Conservation (phyloP, 2,888 invertebrate species). For the Cosmia pyralina region DNA sequence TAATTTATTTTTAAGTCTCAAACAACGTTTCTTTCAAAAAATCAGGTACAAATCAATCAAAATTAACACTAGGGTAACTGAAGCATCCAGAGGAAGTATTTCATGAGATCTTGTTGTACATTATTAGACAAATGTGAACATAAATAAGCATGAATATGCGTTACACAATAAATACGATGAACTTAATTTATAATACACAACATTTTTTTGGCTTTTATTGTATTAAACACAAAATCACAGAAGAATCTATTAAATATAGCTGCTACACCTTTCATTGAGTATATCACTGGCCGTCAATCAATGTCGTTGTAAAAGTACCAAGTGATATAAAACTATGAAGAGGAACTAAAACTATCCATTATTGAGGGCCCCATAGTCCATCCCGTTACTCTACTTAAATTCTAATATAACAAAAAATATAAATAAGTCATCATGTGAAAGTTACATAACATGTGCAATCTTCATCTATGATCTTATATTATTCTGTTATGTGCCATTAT, state of each 20-base stretch:
- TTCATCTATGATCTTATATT: slow-evolving; percentile 80
- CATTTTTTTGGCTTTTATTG: slow-evolving; percentile 85
- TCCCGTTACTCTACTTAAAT: slow-evolving; percentile 77
- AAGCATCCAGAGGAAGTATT: slow-evolving; percentile 84
- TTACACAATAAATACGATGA: slow-evolving; percentile 73
- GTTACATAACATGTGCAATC: slow-evolving; percentile 88
- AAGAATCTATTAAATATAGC: slow-evolving; percentile 73
- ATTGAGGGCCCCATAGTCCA: slow-evolving; percentile 79
- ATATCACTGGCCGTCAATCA: slow-evolving; percentile 64
- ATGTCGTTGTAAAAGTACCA: slow-evolving; percentile 64
- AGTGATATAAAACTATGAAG: slow-evolving; percentile 61
- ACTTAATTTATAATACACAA: slow-evolving; percentile 80
- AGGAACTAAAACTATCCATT: slow-evolving; percentile 65
- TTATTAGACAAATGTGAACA: slow-evolving; percentile 68
- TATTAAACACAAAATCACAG: slow-evolving; percentile 87
- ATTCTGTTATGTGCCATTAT: slow-evolving; percentile 78
- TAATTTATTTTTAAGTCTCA: slow-evolving; percentile 83
- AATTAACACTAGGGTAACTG: slow-evolving; percentile 89
- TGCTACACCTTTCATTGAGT: slow-evolving; percentile 66
- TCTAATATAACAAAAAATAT: slow-evolving; percentile 88
- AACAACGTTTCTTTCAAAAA: slow-evolving; percentile 82
- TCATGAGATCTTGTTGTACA: slow-evolving; percentile 85
- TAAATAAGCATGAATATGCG: slow-evolving; percentile 70
- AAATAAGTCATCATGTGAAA: slow-evolving; percentile 86
- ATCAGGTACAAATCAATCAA: slow-evolving; percentile 89